These are phyloP conservation scores for Oreochromis aureus DNA, from an alignment of 2,113 vertebrate species.

Conservation along the genomic window DNA sequence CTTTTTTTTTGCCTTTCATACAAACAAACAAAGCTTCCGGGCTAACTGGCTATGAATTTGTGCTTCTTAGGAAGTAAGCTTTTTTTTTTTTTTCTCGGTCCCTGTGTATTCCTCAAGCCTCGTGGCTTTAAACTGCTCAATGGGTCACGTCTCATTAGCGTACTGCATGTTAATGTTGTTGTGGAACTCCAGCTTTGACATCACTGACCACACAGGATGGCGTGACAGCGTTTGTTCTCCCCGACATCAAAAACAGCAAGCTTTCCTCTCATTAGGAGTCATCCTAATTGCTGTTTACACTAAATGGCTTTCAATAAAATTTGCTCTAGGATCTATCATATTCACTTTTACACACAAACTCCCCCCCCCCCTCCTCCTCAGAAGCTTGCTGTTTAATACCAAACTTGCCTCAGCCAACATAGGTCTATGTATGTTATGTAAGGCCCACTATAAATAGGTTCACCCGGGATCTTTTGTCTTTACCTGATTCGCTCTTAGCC, in stretches of 20 bases:
- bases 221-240: background rate
- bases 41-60: background rate
- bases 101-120: background rate
- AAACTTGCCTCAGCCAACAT: conserved; percentile 58
- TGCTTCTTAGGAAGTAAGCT: conserved; percentile 5
- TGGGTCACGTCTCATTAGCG: conserved; percentile 29
- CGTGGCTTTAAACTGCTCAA: background rate
- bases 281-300: conserved; percentile 28
- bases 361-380: background rate
- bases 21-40: background rate
- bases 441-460: conserved; percentile 78
- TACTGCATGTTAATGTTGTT: conserved; percentile 7
- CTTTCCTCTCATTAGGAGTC: background rate
- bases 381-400: conserved; percentile 47
- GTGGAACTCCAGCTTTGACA: conserved; percentile 35
- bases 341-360: conserved; percentile 10
- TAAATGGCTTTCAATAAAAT: conserved; percentile 12
- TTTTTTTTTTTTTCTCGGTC: background rate
- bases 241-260: conserved; percentile 16
- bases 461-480: conserved; percentile 82
- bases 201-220: conserved; percentile 43
- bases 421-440: conserved; percentile 77
- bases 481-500: conserved; percentile 81
- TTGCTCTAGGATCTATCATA: conserved; percentile 15
- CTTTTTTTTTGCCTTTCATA: conserved; percentile 7